Conservation (phyloP, 2,113 vertebrate species). For the Peromyscus leucopus region DNA sequence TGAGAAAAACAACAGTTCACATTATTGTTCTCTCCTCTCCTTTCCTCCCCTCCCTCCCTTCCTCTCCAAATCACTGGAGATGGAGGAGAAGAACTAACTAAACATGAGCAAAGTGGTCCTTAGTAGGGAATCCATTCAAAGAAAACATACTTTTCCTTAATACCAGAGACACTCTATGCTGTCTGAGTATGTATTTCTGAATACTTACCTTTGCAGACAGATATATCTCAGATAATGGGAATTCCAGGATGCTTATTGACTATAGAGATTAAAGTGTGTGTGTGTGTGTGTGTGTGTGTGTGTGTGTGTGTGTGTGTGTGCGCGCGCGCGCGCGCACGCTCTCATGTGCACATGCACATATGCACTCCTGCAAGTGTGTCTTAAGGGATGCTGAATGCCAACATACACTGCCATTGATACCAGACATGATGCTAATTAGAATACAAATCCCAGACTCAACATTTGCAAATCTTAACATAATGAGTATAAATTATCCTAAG, state of each 20-base stretch:
- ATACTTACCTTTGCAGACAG: constrained; percentile 59
- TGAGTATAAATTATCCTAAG: not conserved
- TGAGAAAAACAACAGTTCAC: constrained; percentile 54
- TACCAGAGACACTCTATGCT: constrained; percentile 70
- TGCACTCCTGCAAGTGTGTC: not conserved
- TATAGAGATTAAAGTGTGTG: not conserved
- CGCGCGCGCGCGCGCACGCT: not conserved
- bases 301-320: not conserved
- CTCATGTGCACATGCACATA: too few relatives aligned
- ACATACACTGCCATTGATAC: constrained; percentile 62
- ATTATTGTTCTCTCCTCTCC: not conserved
- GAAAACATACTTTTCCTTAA: constrained; percentile 69
- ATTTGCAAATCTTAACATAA: constrained; percentile 46
- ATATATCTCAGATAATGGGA: constrained; percentile 55
- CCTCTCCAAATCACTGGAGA: not conserved
- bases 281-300: not conserved
- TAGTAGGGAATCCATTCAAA: constrained; percentile 63
- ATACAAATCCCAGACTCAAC: constrained; percentile 49
- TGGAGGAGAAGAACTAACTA: not conserved
- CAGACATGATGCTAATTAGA: constrained; percentile 55
- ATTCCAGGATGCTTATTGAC: constrained; percentile 16
- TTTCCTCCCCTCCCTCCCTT: not conserved
- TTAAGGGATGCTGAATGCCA: not conserved
- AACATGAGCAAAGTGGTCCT: constrained; percentile 56
- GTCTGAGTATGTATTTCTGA: constrained; percentile 66